phyloP scores from a whole-genome alignment of 1,140 invertebrate genomes.

The Sarcophaga bullata region DNA sequence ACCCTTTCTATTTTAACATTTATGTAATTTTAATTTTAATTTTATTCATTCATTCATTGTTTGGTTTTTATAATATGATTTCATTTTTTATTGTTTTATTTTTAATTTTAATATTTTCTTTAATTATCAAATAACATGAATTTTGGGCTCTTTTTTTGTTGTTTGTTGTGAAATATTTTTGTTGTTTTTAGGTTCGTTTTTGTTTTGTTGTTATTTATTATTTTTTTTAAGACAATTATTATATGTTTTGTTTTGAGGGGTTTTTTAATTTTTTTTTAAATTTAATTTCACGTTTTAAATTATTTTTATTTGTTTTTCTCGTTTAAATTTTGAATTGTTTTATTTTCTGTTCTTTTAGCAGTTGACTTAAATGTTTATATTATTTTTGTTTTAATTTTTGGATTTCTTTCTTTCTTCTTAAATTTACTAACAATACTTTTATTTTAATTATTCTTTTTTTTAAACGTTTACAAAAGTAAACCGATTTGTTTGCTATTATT shows the following conservation, averaged over 20 bases:
- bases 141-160: constrained; percentile 57
- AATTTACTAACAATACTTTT: constrained; percentile 34
- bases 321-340: constrained; percentile 14
- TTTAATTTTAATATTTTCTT: constrained; percentile 55
- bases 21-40: constrained; percentile 39
- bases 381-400: constrained; percentile 14
- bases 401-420: neutral
- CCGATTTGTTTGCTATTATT: neutral
- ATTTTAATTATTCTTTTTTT: neutral
- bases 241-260: neutral
- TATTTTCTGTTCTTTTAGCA: constrained; percentile 11
- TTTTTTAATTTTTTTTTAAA: too few species aligned
- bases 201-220: neutral
- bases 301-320: neutral
- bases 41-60: constrained; percentile 26
- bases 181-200: too few species aligned
- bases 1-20: constrained; percentile 39
- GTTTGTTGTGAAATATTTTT: too few species aligned
- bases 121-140: constrained; percentile 64
- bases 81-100: constrained; percentile 51
- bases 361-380: constrained; percentile 16
- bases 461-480: constrained; percentile 32
- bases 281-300: constrained; percentile 22
- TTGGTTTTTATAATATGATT: constrained; percentile 37
- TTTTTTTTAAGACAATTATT: constrained; percentile 30